phyloP scores from a whole-genome alignment of 2,797 vertebrate genomes.

The Cheirogaleus major region DNA sequence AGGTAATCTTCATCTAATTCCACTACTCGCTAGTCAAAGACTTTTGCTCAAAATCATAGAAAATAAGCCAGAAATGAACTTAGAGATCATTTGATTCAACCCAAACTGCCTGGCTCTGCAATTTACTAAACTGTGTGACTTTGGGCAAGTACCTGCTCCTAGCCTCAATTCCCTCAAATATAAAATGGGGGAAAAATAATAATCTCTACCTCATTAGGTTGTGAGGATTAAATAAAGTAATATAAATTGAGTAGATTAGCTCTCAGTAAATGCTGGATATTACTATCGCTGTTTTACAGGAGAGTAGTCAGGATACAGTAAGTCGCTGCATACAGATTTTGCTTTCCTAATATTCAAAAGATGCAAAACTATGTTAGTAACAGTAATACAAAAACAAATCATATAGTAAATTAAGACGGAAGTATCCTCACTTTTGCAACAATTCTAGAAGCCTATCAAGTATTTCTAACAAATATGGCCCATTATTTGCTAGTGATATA shows the following conservation, averaged over 20 bases:
- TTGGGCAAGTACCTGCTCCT: not conserved
- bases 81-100: not conserved
- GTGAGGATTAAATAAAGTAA: not conserved
- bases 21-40: not conserved
- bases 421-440: not conserved
- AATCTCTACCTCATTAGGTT: not conserved
- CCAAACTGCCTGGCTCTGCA: not conserved
- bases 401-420: not conserved
- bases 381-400: not conserved
- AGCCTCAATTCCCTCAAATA: not conserved
- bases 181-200: not conserved
- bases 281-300: not conserved
- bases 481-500: not conserved
- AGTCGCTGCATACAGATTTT: not conserved
- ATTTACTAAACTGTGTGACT: not conserved
- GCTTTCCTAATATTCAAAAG: not conserved
- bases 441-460: not conserved
- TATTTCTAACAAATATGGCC: constrained; percentile 1
- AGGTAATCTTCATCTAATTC: not conserved
- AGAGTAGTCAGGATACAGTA: not conserved
- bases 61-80: not conserved
- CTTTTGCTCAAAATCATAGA: not conserved
- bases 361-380: not conserved
- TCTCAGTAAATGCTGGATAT: not conserved
- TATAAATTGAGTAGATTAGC: not conserved